Base-by-base conservation (phyloP, 1,140 invertebrate genomes). In the Zaprionus camerounensis region DNA sequence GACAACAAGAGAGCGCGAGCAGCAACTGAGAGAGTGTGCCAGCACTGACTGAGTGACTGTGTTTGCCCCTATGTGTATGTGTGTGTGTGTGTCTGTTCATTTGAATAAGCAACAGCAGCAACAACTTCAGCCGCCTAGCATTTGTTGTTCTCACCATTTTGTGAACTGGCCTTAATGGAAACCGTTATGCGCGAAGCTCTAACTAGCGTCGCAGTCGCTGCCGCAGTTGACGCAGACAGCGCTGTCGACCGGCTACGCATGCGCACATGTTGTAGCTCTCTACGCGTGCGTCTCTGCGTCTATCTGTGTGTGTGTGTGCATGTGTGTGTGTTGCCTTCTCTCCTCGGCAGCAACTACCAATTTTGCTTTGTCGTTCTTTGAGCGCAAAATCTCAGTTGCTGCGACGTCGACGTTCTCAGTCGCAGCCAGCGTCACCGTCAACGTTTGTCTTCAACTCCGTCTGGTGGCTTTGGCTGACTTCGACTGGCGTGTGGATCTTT, bases 101-200 rank as follows among this genome's bases (percentile, higher is more conserved):
- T 90, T 90, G 85, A 90, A 88, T 90, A 88, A 82, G 85, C 80
- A 84, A 71, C 70, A 73, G 61, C 72, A 31, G 41, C 55, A 51
- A 44, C 17, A 62, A 26, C 44, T 31, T 26, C 46, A 68, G 57
- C 64, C 49, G 76, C 71, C 69, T 88, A 85, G 84, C 81, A 74
- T 81, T 88, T 80, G 76, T 79, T 71, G 70, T 88, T 78, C 71
- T 78, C 71, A 74, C 67, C 72, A 69, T 90, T 85, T 71, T 82
- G 72, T 78, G 73, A 81, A 86, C 73, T 91, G 90, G 88, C 88
- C 90, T 91, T 91, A 91, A 91, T 91, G 88, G 76, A 88, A 91
- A 91, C 88, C 88, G 88, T 91, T 91, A 91, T 91, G 88, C 88
- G 82, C 76, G 72, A 61, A 70, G 76, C 76, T 61, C 57, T 55